A percentile compares a stretch with the other conserved stretches of the same genome.
phyloP scores from a whole-genome alignment of 2,888 invertebrate genomes.

The Notodonta ziczac region DNA sequence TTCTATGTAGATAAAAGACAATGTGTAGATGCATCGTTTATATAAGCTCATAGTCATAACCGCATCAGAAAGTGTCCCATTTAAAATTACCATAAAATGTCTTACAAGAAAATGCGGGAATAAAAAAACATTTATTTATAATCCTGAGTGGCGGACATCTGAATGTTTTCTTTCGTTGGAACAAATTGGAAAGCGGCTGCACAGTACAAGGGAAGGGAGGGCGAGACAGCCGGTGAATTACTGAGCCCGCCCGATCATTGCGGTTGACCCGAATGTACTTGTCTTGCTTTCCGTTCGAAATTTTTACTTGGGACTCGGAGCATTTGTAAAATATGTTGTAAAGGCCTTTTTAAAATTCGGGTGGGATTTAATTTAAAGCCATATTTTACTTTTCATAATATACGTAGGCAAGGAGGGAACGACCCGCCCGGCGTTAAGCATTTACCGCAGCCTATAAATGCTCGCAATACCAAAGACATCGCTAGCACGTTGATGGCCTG shows the following conservation, averaged over 20 bases:
- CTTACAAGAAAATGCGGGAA: slow-evolving; percentile 18
- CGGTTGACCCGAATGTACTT: slow-evolving; percentile 30
- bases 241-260: slow-evolving; percentile 43
- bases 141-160: slow-evolving; percentile 47
- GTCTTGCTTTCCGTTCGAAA: not conserved
- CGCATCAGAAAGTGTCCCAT: not conserved
- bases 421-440: too few relatives aligned
- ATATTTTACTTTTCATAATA: too few relatives aligned
- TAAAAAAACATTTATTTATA: slow-evolving; percentile 49
- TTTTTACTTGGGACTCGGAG: not conserved
- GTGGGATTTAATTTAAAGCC: too few relatives aligned
- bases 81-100: not conserved
- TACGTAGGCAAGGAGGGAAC: too few relatives aligned
- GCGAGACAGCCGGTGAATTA: slow-evolving; percentile 51
- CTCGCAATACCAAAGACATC: too few relatives aligned
- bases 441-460: too few relatives aligned
- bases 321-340: not conserved
- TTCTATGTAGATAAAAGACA: not conserved
- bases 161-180: slow-evolving; percentile 61
- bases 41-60: not conserved
- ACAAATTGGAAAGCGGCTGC: slow-evolving; percentile 67
- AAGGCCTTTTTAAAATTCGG: too few relatives aligned
- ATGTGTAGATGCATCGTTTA: not conserved
- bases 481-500: too few relatives aligned
- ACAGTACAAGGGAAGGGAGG: slow-evolving; percentile 46